phyloP scores from a whole-genome alignment of 2,113 vertebrate species.

The Rhinoderma darwinii region DNA sequence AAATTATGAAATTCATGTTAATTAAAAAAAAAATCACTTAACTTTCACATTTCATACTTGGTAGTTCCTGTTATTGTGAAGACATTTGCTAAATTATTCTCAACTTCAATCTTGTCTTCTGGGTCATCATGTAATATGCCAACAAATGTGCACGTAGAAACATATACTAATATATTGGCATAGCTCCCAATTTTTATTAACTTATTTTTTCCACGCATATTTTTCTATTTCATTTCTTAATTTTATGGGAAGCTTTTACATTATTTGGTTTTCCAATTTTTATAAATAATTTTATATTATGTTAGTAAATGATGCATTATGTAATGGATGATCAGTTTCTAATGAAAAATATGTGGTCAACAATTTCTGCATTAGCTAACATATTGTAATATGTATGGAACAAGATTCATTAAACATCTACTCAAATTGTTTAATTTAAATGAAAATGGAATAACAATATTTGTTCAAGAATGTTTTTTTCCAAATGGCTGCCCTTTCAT shows the following conservation, averaged over 20 bases:
- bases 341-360: conserved; percentile 36
- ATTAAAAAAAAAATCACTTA: neutral
- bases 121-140: neutral
- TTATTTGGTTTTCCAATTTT: neutral
- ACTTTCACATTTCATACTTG: neutral
- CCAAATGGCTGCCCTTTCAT: conserved; percentile 31
- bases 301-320: conserved; percentile 45
- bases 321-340: conserved; percentile 37
- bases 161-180: neutral
- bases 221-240: neutral
- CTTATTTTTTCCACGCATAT: neutral
- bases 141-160: neutral
- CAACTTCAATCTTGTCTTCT: neutral
- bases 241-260: neutral
- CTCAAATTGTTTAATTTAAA: conserved; percentile 44
- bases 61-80: neutral
- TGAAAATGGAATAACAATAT: conserved; percentile 38
- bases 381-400: conserved; percentile 34
- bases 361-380: conserved; percentile 41
- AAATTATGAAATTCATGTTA: neutral
- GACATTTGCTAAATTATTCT: neutral
- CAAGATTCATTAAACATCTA: conserved; percentile 45
- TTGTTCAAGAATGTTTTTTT: conserved; percentile 37
- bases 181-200: neutral
- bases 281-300: conserved; percentile 23